phyloP scores from a whole-genome alignment of 2,113 vertebrate species.

The Megalops atlanticus region DNA sequence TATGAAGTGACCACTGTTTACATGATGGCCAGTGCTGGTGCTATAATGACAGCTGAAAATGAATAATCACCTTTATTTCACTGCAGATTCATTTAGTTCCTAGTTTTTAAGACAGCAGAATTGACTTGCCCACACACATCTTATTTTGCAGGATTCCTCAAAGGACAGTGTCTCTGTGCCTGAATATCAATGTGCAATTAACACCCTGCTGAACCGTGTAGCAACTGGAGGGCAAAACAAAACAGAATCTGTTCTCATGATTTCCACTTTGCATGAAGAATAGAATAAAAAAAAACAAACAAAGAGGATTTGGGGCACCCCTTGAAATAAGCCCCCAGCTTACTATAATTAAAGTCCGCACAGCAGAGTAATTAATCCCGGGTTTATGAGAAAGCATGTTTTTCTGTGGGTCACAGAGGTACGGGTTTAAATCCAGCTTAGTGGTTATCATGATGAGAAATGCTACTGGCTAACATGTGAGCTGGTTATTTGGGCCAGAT shows the following conservation, averaged over 20 bases:
- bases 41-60: neutral
- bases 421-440: slow-evolving; percentile 55
- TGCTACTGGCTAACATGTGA: slow-evolving; percentile 40
- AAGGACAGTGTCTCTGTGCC: neutral
- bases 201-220: neutral
- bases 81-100: neutral
- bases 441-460: slow-evolving; percentile 45
- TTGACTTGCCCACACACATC: neutral
- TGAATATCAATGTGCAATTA: neutral
- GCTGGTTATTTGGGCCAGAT: slow-evolving; percentile 39
- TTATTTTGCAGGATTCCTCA: neutral
- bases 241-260: neutral
- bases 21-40: no score
- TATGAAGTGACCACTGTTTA: no score
- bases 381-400: slow-evolving; percentile 40
- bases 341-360: slow-evolving; percentile 16
- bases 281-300: neutral
- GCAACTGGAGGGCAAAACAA: neutral
- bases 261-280: neutral
- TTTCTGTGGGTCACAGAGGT: slow-evolving; percentile 36
- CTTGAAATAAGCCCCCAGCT: slow-evolving; percentile 17
- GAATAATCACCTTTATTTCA: neutral
- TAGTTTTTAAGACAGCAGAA: neutral
- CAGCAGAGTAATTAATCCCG: slow-evolving; percentile 47
- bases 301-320: neutral